A percentile compares a stretch with the other conserved stretches of the same genome.
Conservation (phyloP, 1,140 invertebrate species). For the Eupristina koningsbergeri region DNA sequence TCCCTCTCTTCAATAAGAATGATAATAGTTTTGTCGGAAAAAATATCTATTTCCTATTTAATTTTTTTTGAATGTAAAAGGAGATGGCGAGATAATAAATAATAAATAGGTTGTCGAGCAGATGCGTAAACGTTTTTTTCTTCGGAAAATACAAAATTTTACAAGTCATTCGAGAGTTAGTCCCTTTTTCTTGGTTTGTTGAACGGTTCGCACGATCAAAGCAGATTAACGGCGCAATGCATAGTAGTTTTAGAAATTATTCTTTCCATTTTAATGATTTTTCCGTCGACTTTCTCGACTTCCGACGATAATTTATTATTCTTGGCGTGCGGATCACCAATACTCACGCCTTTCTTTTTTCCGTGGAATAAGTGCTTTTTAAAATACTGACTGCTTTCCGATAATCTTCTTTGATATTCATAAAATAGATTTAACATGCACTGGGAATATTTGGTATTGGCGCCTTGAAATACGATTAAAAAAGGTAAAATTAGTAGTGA, state of each 20-base stretch:
- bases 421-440: background rate
- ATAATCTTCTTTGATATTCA: background rate
- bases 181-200: no score
- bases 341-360: slow-evolving; percentile 15
- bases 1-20: background rate
- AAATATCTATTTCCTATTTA: slow-evolving; percentile 1
- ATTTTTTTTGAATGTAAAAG: slow-evolving; percentile 14
- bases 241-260: slow-evolving; percentile 49
- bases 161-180: slow-evolving; percentile 51
- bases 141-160: slow-evolving; percentile 38
- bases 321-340: slow-evolving; percentile 28
- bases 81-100: slow-evolving; percentile 25
- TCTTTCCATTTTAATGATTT: slow-evolving; percentile 54
- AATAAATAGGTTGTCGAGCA: slow-evolving; percentile 35
- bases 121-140: slow-evolving; percentile 44
- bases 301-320: slow-evolving; percentile 34
- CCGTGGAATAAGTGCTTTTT: background rate
- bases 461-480: no score
- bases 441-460: background rate
- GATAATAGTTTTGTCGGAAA: background rate
- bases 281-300: slow-evolving; percentile 41
- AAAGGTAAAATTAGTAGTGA: no score
- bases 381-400: background rate
- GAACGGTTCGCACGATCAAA: slow-evolving; percentile 56
- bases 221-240: slow-evolving; percentile 53